These are phyloP conservation scores for Alentia gelatinosa DNA, from an alignment of 2,888 invertebrate species.

Conservation along the genomic window DNA sequence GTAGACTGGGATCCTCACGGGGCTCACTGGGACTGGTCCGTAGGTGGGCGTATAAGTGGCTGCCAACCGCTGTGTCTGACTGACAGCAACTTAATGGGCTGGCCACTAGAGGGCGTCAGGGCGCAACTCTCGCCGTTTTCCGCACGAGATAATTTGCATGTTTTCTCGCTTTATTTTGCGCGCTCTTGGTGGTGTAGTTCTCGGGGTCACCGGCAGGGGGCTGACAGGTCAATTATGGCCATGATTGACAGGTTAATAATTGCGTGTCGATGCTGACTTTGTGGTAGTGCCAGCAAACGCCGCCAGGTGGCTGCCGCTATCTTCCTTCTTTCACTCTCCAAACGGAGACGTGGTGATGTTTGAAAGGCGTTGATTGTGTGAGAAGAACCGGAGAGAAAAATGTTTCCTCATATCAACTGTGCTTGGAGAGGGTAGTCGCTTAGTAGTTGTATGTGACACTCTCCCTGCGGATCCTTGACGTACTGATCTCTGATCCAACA, in stretches of 20 bases:
- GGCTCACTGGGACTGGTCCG: no score
- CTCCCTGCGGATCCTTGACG: no score
- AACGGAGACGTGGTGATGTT: no score
- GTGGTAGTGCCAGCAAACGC: not conserved
- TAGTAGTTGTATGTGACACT: no score
- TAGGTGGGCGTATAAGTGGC: not conserved
- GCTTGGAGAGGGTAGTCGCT: no score
- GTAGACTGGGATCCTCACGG: no score
- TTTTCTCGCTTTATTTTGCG: not conserved
- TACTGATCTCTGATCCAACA: no score
- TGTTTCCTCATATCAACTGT: no score
- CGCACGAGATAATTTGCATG: not conserved
- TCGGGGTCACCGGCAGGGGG: conserved; percentile 7
- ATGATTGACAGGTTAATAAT: conserved; percentile 42
- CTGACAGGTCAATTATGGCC: conserved; percentile 10
- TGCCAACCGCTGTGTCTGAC: not conserved
- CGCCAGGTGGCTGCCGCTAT: not conserved
- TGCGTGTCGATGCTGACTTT: not conserved
- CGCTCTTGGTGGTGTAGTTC: not conserved
- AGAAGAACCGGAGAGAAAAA: no score
- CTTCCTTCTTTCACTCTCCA: not conserved
- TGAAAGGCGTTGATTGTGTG: no score
- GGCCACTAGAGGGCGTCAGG: not conserved
- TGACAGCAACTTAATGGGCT: not conserved
- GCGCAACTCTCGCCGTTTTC: not conserved